These are phyloP conservation scores for Nomada ruficornis DNA, from an alignment of 2,888 invertebrate species.

Conservation along the genomic window DNA sequence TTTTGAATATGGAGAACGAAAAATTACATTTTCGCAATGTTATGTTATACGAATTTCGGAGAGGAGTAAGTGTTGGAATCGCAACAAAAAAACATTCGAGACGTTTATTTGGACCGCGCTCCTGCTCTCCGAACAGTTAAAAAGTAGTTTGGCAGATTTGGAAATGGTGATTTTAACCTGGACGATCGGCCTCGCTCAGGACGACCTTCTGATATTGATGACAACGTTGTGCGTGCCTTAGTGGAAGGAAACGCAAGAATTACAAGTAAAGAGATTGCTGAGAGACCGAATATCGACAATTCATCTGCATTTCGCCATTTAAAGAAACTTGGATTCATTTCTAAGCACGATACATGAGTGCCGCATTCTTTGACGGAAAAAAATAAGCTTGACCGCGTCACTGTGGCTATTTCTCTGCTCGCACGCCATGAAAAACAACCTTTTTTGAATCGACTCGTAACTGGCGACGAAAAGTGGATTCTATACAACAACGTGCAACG, in stretches of 20 bases:
- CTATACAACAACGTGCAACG: neutral
- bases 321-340: neutral
- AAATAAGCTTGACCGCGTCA: neutral
- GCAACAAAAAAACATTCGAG: constrained; percentile 2
- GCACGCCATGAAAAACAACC: neutral
- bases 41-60: constrained; percentile 32
- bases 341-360: neutral
- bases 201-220: constrained; percentile 1
- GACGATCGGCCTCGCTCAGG: constrained; percentile 20
- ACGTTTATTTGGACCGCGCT: constrained; percentile 1
- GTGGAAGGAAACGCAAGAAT: neutral
- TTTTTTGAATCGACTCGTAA: neutral
- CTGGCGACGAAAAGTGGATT: neutral
- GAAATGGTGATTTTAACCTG: constrained; percentile 11
- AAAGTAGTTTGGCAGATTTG: constrained; percentile 30
- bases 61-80: neutral
- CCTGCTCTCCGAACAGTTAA: neutral
- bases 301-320: neutral
- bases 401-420: neutral
- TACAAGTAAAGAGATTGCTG: neutral
- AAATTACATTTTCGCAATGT: neutral
- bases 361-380: neutral
- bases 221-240: constrained; percentile 10
- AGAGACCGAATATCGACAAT: neutral
- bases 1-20: neutral